These are phyloP conservation scores for Elmis aenea DNA, from an alignment of 2,888 invertebrate genomes.

Conservation along the genomic window DNA sequence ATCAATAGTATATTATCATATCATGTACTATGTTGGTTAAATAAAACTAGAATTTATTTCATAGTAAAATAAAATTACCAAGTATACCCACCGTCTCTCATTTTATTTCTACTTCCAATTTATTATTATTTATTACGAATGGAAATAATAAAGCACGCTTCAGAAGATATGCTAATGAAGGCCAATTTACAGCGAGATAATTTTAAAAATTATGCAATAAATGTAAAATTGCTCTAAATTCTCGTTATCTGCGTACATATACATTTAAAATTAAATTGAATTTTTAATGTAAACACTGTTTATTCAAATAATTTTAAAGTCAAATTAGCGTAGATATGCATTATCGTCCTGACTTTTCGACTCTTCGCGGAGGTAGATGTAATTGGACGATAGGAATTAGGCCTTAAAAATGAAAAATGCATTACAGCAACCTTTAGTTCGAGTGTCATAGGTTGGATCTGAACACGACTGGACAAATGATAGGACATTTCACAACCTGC, in stretches of 20 bases:
- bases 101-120: no score
- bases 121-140: no score
- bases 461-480: slow-evolving; percentile 23
- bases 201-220: background rate
- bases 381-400: slow-evolving; percentile 10
- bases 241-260: slow-evolving; percentile 13
- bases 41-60: no score
- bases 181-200: background rate
- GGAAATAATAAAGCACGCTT: no score
- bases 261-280: slow-evolving; percentile 20
- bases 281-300: slow-evolving; percentile 17
- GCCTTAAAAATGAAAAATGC: slow-evolving; percentile 18
- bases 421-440: slow-evolving; percentile 18
- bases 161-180: no score
- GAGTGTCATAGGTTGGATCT: slow-evolving; percentile 16
- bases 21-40: no score
- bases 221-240: slow-evolving; percentile 9
- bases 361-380: background rate
- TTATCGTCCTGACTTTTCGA: slow-evolving; percentile 3
- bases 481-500: slow-evolving; percentile 25
- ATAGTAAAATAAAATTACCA: no score
- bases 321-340: slow-evolving; percentile 18
- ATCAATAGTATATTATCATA: no score
- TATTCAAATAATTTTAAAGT: slow-evolving; percentile 19
- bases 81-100: no score